Base-by-base conservation (phyloP, 2,113 vertebrate genomes). In the Verasper variegatus region DNA sequence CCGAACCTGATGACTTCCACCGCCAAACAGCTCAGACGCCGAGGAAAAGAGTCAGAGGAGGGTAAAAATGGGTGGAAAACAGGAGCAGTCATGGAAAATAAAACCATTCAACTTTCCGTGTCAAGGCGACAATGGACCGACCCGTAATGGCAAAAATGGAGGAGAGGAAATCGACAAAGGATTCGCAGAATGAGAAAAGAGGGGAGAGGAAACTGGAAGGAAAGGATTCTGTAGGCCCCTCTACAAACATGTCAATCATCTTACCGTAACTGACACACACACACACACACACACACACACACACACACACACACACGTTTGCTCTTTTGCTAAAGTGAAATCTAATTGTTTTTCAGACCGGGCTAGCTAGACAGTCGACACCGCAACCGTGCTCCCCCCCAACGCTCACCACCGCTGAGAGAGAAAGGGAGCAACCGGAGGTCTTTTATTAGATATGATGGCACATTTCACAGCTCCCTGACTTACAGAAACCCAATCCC, bases 391-490 rank as follows among this genome's bases (percentile, higher is more conserved):
- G 56, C 54, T 3, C 66, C 54, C 71, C 60, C 68, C 42, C 59
- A 85, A 81, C 76, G 72, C 78, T 78, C 86, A 79, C 68, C 75
- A 89, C 66, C 15, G 69, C 81, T 80, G 87, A 81, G 82, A 90
- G 79, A 92, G 83, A 88, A 85, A 83, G 83, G 89, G 86, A 89
- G 88, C 86, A 86, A 92, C 79, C 84, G 87, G 89, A 91, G 87
- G 88, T 92, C 92, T 94, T 94, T 94, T 92, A 95, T 95, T 94
- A 94, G 92, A 94, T 92, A 95, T 93, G 90, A 92, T 94, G 91
- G 85, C 85, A 85, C 81, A 92, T 93, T 95, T 95, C 93, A 95
- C 87, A 95, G 90, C 82, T 95, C 90, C 73, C 71, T 93, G 88
- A 94, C 86, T 92, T 92, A 94, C 91, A 92, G 89, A 92, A 95